A percentile compares a stretch with the other conserved stretches of the same genome.
These are phyloP conservation scores for Crocidura indochinensis DNA, from an alignment of 2,797 vertebrate species.

Conservation along the genomic window DNA sequence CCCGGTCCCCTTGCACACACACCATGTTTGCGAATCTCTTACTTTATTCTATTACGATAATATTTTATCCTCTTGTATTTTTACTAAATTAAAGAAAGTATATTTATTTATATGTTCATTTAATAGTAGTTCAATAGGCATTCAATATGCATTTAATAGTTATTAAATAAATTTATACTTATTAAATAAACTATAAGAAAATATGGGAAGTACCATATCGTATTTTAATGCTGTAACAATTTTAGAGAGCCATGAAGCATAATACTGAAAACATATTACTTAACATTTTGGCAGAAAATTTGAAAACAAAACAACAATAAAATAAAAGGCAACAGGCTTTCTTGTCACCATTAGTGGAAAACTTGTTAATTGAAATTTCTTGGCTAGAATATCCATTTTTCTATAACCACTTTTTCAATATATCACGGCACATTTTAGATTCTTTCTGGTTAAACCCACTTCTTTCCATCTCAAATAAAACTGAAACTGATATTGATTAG, in stretches of 20 bases:
- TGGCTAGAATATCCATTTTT: slow-evolving; percentile 9
- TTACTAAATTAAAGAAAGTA: too few relatives aligned
- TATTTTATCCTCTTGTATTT: too few relatives aligned
- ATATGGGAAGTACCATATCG: background rate
- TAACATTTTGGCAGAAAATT: slow-evolving; percentile 9
- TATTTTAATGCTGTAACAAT: slow-evolving; percentile 35
- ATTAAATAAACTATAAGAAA: too few relatives aligned
- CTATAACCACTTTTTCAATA: background rate
- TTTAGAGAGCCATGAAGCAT: background rate
- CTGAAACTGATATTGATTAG: background rate
- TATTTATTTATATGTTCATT: too few relatives aligned
- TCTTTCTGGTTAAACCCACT: background rate
- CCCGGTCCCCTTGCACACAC: too few relatives aligned
- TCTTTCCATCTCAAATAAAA: background rate
- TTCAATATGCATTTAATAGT: too few relatives aligned
- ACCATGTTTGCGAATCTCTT: too few relatives aligned
- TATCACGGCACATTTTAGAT: background rate
- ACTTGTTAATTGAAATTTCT: background rate
- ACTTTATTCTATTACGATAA: too few relatives aligned
- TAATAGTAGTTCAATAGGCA: too few relatives aligned
- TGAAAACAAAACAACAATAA: background rate
- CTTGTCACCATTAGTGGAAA: background rate
- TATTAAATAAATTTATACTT: too few relatives aligned
- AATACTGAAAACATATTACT: background rate
- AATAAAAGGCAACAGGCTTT: background rate